A percentile compares a stretch with the other conserved stretches of the same genome.
Evolutionary conservation across 2,888 invertebrate genomes (phyloP).

Genomic region (Camptogramma bilineatum): DNA sequence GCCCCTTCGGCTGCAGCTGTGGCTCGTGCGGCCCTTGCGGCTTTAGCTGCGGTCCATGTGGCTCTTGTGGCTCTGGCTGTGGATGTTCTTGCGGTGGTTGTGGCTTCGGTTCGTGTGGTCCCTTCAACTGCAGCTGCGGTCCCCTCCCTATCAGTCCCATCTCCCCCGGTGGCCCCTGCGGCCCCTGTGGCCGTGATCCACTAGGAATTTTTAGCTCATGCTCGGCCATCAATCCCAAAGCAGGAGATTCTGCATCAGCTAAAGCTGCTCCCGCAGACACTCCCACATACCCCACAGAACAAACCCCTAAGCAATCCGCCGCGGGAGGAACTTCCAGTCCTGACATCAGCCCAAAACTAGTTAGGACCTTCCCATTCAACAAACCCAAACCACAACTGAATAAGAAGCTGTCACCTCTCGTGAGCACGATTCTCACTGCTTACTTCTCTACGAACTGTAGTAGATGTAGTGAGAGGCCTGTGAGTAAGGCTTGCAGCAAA

Average conservation of each 20-base stretch:
- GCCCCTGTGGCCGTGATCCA: constrained; percentile 9
- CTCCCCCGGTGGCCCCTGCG: constrained; percentile 11
- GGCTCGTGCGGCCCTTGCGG: constrained; percentile 17
- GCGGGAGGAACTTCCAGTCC: constrained; percentile 7
- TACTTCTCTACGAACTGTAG: constrained; percentile 45
- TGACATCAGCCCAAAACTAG: constrained; percentile 32
- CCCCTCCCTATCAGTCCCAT: background rate
- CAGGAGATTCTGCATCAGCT: background rate
- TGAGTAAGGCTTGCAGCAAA: background rate
- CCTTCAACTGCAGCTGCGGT: background rate
- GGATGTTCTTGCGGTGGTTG: background rate
- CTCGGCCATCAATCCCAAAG: constrained; percentile 5
- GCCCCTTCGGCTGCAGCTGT: constrained; percentile 10
- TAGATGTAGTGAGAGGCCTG: too few species aligned
- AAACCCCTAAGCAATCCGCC: background rate
- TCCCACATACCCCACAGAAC: constrained; percentile 2
- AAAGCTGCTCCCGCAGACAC: constrained; percentile 1
- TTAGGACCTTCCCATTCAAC: constrained; percentile 28
- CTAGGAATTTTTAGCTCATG: constrained; percentile 14
- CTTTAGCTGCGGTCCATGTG: background rate
- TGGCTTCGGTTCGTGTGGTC: constrained; percentile 7
- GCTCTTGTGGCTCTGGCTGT: background rate
- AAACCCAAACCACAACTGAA: constrained; percentile 24
- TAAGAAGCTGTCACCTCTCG: constrained; percentile 9
- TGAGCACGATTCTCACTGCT: constrained; percentile 36